These are phyloP conservation scores for Camponotus floridanus DNA, from an alignment of 1,140 invertebrate species.

Conservation along the genomic window DNA sequence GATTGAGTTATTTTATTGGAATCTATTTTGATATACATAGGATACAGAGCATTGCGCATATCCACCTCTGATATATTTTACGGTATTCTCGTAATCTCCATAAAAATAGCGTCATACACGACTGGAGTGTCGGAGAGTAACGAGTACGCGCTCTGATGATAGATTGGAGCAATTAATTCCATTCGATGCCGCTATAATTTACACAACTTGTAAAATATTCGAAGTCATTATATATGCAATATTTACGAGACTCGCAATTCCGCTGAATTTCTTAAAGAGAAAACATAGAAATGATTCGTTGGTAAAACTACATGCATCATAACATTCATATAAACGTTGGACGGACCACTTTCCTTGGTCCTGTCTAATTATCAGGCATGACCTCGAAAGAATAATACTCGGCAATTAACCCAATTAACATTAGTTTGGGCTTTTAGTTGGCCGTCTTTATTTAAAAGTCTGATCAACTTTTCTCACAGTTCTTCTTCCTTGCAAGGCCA, in stretches of 20 bases:
- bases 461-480: constrained; percentile 24
- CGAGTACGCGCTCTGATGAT: background rate
- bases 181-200: constrained; percentile 26
- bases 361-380: constrained; percentile 17
- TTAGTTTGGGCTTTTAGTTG: constrained; percentile 35
- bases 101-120: background rate
- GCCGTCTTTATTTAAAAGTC: constrained; percentile 44
- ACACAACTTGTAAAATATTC: constrained; percentile 20
- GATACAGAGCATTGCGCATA: background rate
- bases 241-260: background rate
- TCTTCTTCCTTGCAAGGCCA: background rate
- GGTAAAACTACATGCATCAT: background rate
- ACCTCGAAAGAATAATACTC: constrained; percentile 25
- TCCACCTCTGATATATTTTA: background rate
- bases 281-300: no score
- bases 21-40: background rate
- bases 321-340: background rate
- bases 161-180: constrained; percentile 35
- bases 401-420: constrained; percentile 51
- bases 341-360: background rate
- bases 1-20: background rate
- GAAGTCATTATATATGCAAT: constrained; percentile 10
- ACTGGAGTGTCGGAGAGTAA: constrained; percentile 11
- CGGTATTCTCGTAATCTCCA: background rate
- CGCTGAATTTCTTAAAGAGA: no score